Percentiles rank a stretch among this genome's conserved stretches.
Evolutionary conservation across 2,888 invertebrate species (phyloP).

Genomic region (Chaitophorus viminalis): DNA sequence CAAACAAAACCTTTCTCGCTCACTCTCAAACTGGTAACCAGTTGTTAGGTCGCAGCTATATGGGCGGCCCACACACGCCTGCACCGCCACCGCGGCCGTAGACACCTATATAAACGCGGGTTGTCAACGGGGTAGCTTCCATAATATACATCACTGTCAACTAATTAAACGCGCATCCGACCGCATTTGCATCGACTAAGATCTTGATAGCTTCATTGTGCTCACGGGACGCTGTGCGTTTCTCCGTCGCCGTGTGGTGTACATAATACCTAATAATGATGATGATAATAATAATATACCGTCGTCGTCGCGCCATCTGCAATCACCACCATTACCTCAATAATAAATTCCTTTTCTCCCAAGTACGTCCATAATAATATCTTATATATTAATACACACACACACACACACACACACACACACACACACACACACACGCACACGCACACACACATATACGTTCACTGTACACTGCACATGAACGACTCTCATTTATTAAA

Average conservation of each 20-base stretch:
- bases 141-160: conserved; percentile 57
- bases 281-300: not conserved
- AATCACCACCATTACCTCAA: not conserved
- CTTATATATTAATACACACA: not conserved
- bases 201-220: conserved; percentile 58
- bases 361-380: not conserved
- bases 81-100: not conserved
- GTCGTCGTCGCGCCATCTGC: not conserved
- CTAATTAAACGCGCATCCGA: conserved; percentile 52
- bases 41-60: not conserved
- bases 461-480: too few species aligned
- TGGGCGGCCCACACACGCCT: conserved; percentile 46
- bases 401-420: not conserved
- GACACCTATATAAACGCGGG: conserved; percentile 41
- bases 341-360: conserved; percentile 4
- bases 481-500: not conserved
- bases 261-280: not conserved
- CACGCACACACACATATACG: too few species aligned
- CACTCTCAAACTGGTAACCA: conserved; percentile 4
- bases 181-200: conserved; percentile 54
- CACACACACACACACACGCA: too few species aligned
- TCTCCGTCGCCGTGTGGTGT: not conserved
- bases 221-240: not conserved
- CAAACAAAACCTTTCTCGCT: not conserved
- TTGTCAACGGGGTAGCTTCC: conserved; percentile 21